Evolutionary conservation across 1,140 invertebrate genomes (phyloP).

Genomic region (Diachasmimorpha longicaudata): DNA sequence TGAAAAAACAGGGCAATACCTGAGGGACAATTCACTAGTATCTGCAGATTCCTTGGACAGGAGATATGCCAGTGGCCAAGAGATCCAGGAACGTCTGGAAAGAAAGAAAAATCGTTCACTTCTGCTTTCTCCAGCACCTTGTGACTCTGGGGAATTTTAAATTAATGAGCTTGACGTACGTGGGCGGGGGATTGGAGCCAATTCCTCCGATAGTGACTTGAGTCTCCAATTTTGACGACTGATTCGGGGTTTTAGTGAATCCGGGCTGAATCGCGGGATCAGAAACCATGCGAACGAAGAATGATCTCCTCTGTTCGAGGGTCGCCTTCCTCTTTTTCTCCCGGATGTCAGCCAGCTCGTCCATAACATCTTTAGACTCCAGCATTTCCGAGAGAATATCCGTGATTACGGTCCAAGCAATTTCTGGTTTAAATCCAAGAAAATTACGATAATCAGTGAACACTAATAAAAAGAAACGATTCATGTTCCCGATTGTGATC

Average conservation of each 20-base stretch:
- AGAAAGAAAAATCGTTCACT: neutral
- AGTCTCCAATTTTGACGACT: constrained; percentile 53
- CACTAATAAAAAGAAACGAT: no score
- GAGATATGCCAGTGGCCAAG: constrained; percentile 86
- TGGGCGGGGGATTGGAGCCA: constrained; percentile 36
- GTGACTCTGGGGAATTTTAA: neutral
- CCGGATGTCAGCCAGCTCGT: constrained; percentile 71
- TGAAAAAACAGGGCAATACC: constrained; percentile 62
- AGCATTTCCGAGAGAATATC: constrained; percentile 83
- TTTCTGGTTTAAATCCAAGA: constrained; percentile 64
- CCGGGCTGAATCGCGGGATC: constrained; percentile 86
- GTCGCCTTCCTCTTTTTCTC: constrained; percentile 75
- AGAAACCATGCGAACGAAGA: constrained; percentile 96
- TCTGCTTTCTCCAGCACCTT: no score
- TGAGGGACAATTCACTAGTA: constrained; percentile 77
- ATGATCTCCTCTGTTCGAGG: constrained; percentile 87
- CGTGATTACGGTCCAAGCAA: constrained; percentile 89
- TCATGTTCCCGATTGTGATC: no score
- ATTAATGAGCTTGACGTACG: constrained; percentile 38
- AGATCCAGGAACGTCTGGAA: constrained; percentile 80
- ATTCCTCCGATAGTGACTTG: constrained; percentile 54
- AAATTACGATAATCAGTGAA: no score
- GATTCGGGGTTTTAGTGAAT: constrained; percentile 60
- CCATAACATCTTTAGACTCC: constrained; percentile 73
- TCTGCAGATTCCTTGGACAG: constrained; percentile 74